Percentiles rank a stretch among this genome's conserved stretches.
These are phyloP conservation scores for Turritopsis dohrnii DNA, from an alignment of 30 jellyfish, hydroid and myxozoan species.

Conservation along the genomic window DNA sequence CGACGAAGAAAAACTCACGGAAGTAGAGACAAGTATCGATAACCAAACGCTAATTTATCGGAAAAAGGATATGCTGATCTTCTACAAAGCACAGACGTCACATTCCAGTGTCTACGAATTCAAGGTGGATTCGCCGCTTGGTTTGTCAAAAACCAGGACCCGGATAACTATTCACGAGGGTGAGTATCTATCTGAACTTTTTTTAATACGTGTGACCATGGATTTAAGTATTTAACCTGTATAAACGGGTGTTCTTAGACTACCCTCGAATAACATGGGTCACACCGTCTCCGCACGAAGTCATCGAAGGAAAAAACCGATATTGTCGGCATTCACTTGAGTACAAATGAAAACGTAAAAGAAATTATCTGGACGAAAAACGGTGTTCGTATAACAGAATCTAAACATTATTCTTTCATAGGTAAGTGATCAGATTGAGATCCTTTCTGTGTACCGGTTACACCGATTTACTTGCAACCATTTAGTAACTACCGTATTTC, in stretches of 20 bases:
- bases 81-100: not conserved
- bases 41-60: not conserved
- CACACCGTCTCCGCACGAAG: slow-evolving; percentile 37
- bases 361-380: slow-evolving; percentile 27
- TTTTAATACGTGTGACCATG: not conserved
- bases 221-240: not conserved
- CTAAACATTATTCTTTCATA: slow-evolving; percentile 1
- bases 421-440: too few relatives aligned
- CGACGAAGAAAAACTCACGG: not conserved
- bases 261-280: slow-evolving; percentile 42
- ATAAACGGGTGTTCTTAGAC: not conserved
- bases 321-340: slow-evolving; percentile 27
- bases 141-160: not conserved
- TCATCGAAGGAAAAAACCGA: slow-evolving; percentile 32
- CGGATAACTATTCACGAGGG: slow-evolving; percentile 17
- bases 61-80: not conserved
- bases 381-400: slow-evolving; percentile 13
- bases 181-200: not conserved
- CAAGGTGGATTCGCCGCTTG: not conserved
- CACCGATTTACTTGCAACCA: too few relatives aligned
- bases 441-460: too few relatives aligned
- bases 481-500: too few relatives aligned
- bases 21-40: not conserved
- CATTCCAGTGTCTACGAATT: slow-evolving; percentile 8
- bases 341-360: slow-evolving; percentile 11